These are phyloP conservation scores for Punctoribates punctum DNA, from an alignment of 2,888 invertebrate genomes.

Conservation along the genomic window DNA sequence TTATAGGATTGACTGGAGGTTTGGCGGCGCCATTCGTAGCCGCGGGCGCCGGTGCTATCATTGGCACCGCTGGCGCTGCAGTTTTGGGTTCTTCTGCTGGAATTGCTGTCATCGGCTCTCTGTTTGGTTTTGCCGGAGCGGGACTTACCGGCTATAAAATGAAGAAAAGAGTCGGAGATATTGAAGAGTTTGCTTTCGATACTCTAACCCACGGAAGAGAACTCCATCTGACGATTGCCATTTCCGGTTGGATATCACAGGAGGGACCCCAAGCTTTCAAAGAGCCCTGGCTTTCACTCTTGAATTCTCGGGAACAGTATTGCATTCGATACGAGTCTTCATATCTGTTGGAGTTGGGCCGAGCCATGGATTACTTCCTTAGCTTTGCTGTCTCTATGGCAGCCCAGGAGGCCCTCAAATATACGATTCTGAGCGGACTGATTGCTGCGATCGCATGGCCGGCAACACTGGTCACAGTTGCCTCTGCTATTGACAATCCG, in stretches of 20 bases:
- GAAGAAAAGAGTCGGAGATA: slow-evolving; percentile 65
- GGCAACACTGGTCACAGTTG: slow-evolving; percentile 59
- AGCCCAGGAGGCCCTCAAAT: slow-evolving; percentile 64
- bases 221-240: slow-evolving; percentile 62
- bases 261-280: slow-evolving; percentile 55
- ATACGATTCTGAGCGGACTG: slow-evolving; percentile 63
- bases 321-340: slow-evolving; percentile 62
- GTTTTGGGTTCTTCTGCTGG: slow-evolving; percentile 59
- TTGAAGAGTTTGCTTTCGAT: slow-evolving; percentile 65
- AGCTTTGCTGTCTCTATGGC: slow-evolving; percentile 60
- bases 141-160: slow-evolving; percentile 66
- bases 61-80: slow-evolving; percentile 55
- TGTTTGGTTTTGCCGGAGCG: slow-evolving; percentile 67
- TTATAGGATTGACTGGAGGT: slow-evolving; percentile 63
- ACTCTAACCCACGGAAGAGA: slow-evolving; percentile 56
- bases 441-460: slow-evolving; percentile 65
- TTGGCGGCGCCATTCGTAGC: slow-evolving; percentile 64
- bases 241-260: slow-evolving; percentile 65
- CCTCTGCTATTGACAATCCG: slow-evolving; percentile 59
- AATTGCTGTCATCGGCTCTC: slow-evolving; percentile 60
- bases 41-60: slow-evolving; percentile 58
- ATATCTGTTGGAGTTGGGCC: slow-evolving; percentile 61
- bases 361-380: slow-evolving; percentile 63
- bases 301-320: slow-evolving; percentile 63
- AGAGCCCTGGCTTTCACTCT: slow-evolving; percentile 61